Percentiles rank a stretch among this genome's conserved stretches.
phyloP scores from a whole-genome alignment of 2,113 vertebrate genomes.

The Cyprinodon variegatus region DNA sequence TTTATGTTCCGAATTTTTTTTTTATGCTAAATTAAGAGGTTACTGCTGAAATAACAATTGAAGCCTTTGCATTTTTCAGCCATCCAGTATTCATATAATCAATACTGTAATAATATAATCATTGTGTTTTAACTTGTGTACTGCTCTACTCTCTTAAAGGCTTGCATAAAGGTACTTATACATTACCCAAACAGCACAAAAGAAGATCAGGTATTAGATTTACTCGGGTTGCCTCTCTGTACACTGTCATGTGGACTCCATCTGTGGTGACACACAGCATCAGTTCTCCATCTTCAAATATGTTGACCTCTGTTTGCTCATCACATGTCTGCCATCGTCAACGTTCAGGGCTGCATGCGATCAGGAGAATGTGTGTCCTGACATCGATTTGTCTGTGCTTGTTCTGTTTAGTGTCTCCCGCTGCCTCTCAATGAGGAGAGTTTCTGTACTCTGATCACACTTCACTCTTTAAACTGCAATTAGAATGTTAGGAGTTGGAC shows the following conservation, averaged over 20 bases:
- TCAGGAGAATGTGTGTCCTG: conserved; percentile 60
- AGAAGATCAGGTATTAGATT: conserved; percentile 83
- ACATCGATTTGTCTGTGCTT: conserved; percentile 78
- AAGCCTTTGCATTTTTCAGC: conserved; percentile 7
- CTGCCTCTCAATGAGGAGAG: conserved; percentile 57
- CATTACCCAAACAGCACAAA: conserved; percentile 85
- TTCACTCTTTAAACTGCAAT: conserved; percentile 27
- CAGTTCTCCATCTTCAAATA: conserved; percentile 68
- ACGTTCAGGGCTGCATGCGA: conserved; percentile 74
- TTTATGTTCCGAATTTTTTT: too few species aligned
- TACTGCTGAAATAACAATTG: background rate
- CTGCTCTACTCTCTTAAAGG: conserved; percentile 83
- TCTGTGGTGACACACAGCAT: conserved; percentile 72
- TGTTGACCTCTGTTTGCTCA: conserved; percentile 58
- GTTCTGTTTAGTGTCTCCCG: conserved; percentile 48
- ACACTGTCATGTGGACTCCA: conserved; percentile 63
- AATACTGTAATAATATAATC: conserved; percentile 28
- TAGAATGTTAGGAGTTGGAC: conserved; percentile 7
- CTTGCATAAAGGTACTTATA: conserved; percentile 83
- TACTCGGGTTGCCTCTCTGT: conserved; percentile 32
- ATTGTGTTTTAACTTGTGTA: conserved; percentile 75
- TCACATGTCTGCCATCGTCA: conserved; percentile 62
- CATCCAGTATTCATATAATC: conserved; percentile 24
- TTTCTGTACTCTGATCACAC: conserved; percentile 42
- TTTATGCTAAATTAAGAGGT: conserved; percentile 5